Evolutionary conservation across 2,888 invertebrate species (phyloP).

Genomic region (Tyria jacobaeae): DNA sequence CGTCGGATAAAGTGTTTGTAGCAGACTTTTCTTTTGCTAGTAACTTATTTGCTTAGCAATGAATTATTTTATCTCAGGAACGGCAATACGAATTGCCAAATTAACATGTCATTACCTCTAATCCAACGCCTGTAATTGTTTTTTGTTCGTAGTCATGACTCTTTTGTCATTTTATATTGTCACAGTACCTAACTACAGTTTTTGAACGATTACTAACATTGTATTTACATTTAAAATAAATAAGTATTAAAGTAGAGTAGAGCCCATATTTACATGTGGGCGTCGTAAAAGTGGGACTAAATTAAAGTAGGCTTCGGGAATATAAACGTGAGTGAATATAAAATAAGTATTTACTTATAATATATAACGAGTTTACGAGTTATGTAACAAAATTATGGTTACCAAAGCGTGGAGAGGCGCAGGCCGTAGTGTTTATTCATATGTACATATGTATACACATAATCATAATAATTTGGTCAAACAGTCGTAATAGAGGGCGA

Average conservation of each 20-base stretch:
- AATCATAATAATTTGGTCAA: too few relatives aligned
- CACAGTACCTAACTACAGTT: neutral
- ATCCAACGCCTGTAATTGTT: neutral
- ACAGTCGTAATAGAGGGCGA: too few relatives aligned
- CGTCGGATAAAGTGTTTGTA: neutral
- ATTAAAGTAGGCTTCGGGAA: too few relatives aligned
- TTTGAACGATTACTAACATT: neutral
- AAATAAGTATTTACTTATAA: too few relatives aligned
- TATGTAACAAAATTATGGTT: too few relatives aligned
- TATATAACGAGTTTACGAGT: too few relatives aligned
- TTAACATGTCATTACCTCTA: constrained; percentile 12
- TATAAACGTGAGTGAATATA: too few relatives aligned
- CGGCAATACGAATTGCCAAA: constrained; percentile 6
- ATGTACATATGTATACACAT: too few relatives aligned
- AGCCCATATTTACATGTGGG: too few relatives aligned
- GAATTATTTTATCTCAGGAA: neutral
- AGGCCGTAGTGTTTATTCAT: too few relatives aligned
- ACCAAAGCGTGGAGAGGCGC: too few relatives aligned
- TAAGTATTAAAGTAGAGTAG: neutral
- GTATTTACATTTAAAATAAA: neutral
- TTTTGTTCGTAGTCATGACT: constrained; percentile 7
- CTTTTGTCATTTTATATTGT: constrained; percentile 5
- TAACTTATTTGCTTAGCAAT: neutral
- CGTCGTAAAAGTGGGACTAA: too few relatives aligned
- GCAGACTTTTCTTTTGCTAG: neutral